A percentile compares a stretch with the other conserved stretches of the same genome.
Conservation (phyloP, 2,888 invertebrate species). For the Melanostoma mellinum region DNA sequence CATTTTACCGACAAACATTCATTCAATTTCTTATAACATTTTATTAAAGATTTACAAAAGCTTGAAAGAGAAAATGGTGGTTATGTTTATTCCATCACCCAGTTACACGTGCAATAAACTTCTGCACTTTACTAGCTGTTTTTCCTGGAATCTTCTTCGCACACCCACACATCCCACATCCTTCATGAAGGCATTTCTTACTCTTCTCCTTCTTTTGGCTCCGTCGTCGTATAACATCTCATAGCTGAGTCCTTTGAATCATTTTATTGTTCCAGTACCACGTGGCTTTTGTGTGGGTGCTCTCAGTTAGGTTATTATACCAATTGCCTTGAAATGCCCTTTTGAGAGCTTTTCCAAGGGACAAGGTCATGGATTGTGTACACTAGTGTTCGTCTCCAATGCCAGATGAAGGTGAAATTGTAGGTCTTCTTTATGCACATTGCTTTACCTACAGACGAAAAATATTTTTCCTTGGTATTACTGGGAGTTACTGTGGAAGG, state of each 20-base stretch:
- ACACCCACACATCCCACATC: neutral
- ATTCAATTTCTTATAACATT: too few relatives aligned
- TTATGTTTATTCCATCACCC: constrained; percentile 10
- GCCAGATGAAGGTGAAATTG: constrained; percentile 66
- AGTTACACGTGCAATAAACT: constrained; percentile 54
- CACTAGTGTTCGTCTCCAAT: constrained; percentile 52
- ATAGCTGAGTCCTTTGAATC: constrained; percentile 62
- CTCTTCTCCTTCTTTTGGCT: constrained; percentile 1
- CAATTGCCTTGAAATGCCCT: constrained; percentile 67
- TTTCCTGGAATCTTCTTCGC: constrained; percentile 18
- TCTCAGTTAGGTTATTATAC: constrained; percentile 15
- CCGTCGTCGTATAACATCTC: constrained; percentile 12
- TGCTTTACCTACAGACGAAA: too few relatives aligned
- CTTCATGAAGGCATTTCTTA: neutral
- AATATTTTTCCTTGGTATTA: neutral
- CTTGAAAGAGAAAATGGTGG: constrained; percentile 21
- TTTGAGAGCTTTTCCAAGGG: constrained; percentile 63
- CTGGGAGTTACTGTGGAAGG: neutral
- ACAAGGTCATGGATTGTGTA: constrained; percentile 71
- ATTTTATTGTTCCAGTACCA: constrained; percentile 60
- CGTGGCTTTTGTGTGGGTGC: constrained; percentile 36
- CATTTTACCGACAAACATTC: too few relatives aligned
- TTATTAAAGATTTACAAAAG: neutral
- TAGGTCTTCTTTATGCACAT: constrained; percentile 16
- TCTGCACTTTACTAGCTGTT: constrained; percentile 11